Conservation (phyloP, 2,888 invertebrate genomes). For the Cantharis rufa region DNA sequence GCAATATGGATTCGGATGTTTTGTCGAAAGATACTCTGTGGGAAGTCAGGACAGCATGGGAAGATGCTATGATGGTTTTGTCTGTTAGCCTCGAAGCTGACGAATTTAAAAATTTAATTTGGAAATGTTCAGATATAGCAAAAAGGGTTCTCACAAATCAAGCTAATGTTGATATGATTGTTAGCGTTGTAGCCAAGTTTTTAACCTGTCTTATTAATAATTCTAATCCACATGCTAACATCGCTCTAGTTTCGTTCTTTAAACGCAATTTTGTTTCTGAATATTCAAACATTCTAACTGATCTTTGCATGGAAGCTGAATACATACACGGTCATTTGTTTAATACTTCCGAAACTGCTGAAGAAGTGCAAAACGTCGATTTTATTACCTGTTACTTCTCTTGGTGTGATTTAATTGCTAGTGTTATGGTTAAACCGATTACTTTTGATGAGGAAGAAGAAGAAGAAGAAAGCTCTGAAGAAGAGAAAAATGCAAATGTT, state of each 20-base stretch:
- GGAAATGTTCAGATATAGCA: slow-evolving; percentile 47
- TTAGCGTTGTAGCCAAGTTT: slow-evolving; percentile 40
- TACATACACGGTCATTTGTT: slow-evolving; percentile 43
- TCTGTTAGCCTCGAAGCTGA: slow-evolving; percentile 29
- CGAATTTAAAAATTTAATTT: slow-evolving; percentile 45
- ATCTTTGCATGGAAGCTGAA: slow-evolving; percentile 42
- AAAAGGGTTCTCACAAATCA: slow-evolving; percentile 43
- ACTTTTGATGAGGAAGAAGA: slow-evolving; percentile 10
- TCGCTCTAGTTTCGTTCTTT: slow-evolving; percentile 40
- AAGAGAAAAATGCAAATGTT: slow-evolving; percentile 38
- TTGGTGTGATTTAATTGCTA: slow-evolving; percentile 44
- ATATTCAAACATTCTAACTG: slow-evolving; percentile 27
- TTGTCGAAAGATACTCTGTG: slow-evolving; percentile 59
- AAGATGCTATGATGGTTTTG: slow-evolving; percentile 57
- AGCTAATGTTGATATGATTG: slow-evolving; percentile 22
- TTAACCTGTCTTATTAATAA: slow-evolving; percentile 39
- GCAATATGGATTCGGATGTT: slow-evolving; percentile 47
- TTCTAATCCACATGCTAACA: slow-evolving; percentile 38
- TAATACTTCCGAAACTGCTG: slow-evolving; percentile 32
- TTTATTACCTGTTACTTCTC: slow-evolving; percentile 45
- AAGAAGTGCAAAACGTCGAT: slow-evolving; percentile 23
- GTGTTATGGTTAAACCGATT: slow-evolving; percentile 37
- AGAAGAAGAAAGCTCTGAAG: slow-evolving; percentile 37
- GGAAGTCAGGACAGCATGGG: slow-evolving; percentile 64
- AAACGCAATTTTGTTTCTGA: slow-evolving; percentile 37